Percentiles rank a stretch among this genome's conserved stretches.
phyloP scores from a whole-genome alignment of 2,113 vertebrate species.

The Pluvialis apricaria region DNA sequence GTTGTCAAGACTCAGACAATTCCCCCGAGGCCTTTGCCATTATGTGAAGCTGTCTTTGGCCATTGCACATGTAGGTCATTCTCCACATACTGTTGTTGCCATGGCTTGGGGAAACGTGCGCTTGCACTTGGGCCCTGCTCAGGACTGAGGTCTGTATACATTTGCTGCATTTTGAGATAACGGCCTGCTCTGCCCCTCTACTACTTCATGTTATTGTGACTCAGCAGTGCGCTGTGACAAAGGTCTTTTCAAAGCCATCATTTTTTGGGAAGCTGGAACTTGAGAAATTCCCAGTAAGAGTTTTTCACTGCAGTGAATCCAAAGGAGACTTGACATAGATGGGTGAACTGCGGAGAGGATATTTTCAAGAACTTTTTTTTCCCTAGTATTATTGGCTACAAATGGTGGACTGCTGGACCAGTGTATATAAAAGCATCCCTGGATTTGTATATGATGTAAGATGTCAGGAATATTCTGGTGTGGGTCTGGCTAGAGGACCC shows the following conservation, averaged over 20 bases:
- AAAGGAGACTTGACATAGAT: not conserved
- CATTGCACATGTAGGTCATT: not conserved
- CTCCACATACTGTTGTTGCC: not conserved
- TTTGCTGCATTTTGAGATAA: not conserved
- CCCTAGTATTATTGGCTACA: not conserved
- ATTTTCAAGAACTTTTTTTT: not conserved
- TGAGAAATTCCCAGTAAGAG: not conserved
- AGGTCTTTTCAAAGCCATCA: not conserved
- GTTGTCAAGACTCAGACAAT: not conserved
- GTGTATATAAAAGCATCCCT: not conserved
- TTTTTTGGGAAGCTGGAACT: not conserved
- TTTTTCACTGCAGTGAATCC: not conserved
- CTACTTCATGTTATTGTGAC: not conserved
- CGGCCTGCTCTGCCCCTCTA: not conserved
- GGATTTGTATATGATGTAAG: not conserved
- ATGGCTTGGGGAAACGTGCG: accelerated
- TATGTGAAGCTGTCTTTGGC: not conserved
- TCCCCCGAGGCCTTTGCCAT: not conserved
- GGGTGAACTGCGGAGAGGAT: not conserved
- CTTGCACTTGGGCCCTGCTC: not conserved
- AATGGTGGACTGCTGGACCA: not conserved
- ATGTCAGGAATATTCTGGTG: not conserved
- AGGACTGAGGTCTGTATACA: not conserved
- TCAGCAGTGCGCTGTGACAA: not conserved
- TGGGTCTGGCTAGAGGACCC: not conserved